These are phyloP conservation scores for Calameuta filiformis DNA, from an alignment of 2,888 invertebrate genomes.

Conservation along the genomic window DNA sequence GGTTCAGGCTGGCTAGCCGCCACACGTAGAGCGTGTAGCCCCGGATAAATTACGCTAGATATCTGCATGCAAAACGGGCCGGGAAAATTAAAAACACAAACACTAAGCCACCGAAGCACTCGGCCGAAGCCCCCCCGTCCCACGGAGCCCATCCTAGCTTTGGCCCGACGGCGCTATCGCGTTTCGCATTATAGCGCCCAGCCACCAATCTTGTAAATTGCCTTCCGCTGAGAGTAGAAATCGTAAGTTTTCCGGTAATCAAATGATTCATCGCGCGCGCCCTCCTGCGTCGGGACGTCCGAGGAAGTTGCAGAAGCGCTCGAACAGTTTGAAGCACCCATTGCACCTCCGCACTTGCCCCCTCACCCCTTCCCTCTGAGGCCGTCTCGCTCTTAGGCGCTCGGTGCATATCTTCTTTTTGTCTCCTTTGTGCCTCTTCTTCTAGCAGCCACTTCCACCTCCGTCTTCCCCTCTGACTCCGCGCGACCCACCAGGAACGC, in stretches of 20 bases:
- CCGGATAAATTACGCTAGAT: slow-evolving; percentile 54
- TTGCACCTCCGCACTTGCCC: not conserved
- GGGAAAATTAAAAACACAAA: slow-evolving; percentile 56
- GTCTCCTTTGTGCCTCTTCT: not conserved
- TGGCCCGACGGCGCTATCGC: slow-evolving; percentile 31
- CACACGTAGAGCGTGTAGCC: slow-evolving; percentile 40
- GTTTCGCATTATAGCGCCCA: slow-evolving; percentile 33
- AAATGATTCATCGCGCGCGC: slow-evolving; percentile 43
- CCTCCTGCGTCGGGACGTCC: slow-evolving; percentile 6
- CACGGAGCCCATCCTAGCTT: slow-evolving; percentile 3
- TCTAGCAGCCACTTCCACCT: not conserved
- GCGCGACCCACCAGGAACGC: not conserved
- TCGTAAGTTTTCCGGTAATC: slow-evolving; percentile 48
- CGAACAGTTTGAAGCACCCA: not conserved
- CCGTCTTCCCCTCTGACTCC: not conserved
- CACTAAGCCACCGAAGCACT: slow-evolving; percentile 27
- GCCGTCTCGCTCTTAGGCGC: not conserved
- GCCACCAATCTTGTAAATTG: slow-evolving; percentile 51
- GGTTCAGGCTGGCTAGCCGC: slow-evolving; percentile 41
- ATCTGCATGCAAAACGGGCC: slow-evolving; percentile 54
- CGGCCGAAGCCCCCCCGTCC: not conserved
- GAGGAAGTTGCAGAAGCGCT: slow-evolving; percentile 37
- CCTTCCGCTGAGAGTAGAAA: slow-evolving; percentile 44
- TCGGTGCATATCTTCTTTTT: not conserved
- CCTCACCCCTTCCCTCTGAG: not conserved